Conservation (phyloP, 2,888 invertebrate species). For the Conops quadrifasciatus region DNA sequence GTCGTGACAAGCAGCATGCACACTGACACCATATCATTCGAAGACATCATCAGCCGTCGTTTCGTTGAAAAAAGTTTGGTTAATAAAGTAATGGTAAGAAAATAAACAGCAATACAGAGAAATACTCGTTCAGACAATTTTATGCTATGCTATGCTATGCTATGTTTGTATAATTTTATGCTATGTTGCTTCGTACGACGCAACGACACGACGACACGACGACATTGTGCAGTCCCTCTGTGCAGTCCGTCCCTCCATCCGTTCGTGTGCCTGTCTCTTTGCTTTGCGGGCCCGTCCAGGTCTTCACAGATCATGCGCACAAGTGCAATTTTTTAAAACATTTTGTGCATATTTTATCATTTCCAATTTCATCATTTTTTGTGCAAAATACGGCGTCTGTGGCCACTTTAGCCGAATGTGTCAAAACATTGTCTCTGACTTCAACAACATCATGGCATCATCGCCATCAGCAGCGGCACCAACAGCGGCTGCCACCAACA, state of each 20-base stretch:
- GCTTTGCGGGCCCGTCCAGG: not conserved
- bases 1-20: conserved; percentile 30
- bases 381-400: conserved; percentile 3
- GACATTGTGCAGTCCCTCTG: not conserved
- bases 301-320: conserved; percentile 23
- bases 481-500: conserved; percentile 17
- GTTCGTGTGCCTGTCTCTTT: not conserved
- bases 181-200: too few relatives aligned
- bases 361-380: not conserved
- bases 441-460: not conserved
- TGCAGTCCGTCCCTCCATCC: conserved; percentile 9
- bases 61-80: not conserved
- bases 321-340: conserved; percentile 36
- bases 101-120: not conserved
- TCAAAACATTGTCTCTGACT: conserved; percentile 20
- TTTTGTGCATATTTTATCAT: conserved; percentile 39
- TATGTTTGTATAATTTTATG: too few relatives aligned
- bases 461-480: not conserved
- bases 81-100: not conserved
- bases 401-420: conserved; percentile 15
- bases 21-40: conserved; percentile 16
- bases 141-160: too few relatives aligned
- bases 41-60: not conserved
- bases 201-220: too few relatives aligned
- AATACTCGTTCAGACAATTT: too few relatives aligned